phyloP scores from a whole-genome alignment of 2,888 invertebrate species.

The Blastobasis lacticolella region DNA sequence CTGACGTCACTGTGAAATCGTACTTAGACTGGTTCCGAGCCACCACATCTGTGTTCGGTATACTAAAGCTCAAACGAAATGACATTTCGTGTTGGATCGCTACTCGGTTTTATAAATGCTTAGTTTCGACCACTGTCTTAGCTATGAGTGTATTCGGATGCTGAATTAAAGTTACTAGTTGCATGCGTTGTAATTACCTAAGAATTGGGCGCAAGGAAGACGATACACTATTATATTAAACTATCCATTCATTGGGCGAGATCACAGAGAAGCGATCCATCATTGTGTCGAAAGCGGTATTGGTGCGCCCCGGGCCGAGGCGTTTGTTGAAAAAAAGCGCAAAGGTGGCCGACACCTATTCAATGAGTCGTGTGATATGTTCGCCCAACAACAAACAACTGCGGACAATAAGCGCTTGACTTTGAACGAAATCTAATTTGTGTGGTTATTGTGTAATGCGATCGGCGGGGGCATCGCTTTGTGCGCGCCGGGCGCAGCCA shows the following conservation, averaged over 20 bases:
- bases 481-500: slow-evolving; percentile 40
- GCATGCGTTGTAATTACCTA: no score
- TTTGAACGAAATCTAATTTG: slow-evolving; percentile 73
- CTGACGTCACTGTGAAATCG: slow-evolving; percentile 42
- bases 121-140: no score
- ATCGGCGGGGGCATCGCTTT: slow-evolving; percentile 47
- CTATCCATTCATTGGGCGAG: background rate
- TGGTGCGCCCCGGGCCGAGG: no score
- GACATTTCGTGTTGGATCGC: no score
- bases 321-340: slow-evolving; percentile 29
- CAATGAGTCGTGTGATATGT: slow-evolving; percentile 60
- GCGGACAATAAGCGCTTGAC: slow-evolving; percentile 68
- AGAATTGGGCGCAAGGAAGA: no score
- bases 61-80: no score
- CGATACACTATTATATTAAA: slow-evolving; percentile 24
- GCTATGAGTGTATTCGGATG: no score
- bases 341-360: slow-evolving; percentile 61
- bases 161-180: no score
- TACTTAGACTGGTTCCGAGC: no score
- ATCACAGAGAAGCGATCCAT: slow-evolving; percentile 10
- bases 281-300: slow-evolving; percentile 10
- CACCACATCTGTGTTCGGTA: no score
- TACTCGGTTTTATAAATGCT: no score
- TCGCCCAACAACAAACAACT: slow-evolving; percentile 61
- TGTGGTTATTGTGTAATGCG: slow-evolving; percentile 70